These are phyloP conservation scores for Otus scops DNA, from an alignment of 2,797 vertebrate genomes.

Conservation along the genomic window DNA sequence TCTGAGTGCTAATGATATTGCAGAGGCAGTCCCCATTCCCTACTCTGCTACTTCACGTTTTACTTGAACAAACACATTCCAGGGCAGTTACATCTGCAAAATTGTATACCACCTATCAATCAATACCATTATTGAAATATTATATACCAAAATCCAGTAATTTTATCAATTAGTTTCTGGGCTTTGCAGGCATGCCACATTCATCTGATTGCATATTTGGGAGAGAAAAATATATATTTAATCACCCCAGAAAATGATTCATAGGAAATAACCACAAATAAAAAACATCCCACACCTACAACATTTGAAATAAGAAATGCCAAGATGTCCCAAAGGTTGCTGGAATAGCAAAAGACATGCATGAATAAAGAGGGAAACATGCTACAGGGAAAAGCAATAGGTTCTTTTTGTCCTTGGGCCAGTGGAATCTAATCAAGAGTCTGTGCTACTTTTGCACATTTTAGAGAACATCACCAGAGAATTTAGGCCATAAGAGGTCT, in stretches of 20 bases:
- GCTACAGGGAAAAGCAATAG: neutral
- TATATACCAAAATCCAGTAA: neutral
- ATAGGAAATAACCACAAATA: neutral
- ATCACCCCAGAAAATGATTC: neutral
- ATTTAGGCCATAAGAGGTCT: slow-evolving; percentile 20
- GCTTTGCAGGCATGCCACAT: neutral
- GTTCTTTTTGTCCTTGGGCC: slow-evolving; percentile 29
- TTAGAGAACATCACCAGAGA: slow-evolving; percentile 16
- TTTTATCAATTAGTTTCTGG: neutral
- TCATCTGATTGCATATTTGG: neutral
- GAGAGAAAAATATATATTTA: neutral
- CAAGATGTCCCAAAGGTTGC: neutral
- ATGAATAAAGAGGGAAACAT: slow-evolving; percentile 15
- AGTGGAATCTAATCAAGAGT: slow-evolving; percentile 51
- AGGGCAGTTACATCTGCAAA: neutral
- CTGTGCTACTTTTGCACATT: slow-evolving; percentile 39
- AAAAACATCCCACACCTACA: neutral
- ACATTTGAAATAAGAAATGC: neutral
- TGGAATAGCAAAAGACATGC: neutral
- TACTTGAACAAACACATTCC: neutral
- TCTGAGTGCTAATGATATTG: neutral
- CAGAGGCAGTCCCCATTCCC: neutral
- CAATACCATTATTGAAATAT: neutral
- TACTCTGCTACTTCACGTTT: neutral
- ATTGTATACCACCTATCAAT: neutral